phyloP scores from a whole-genome alignment of 2,797 vertebrate genomes.

The Columba guinea region DNA sequence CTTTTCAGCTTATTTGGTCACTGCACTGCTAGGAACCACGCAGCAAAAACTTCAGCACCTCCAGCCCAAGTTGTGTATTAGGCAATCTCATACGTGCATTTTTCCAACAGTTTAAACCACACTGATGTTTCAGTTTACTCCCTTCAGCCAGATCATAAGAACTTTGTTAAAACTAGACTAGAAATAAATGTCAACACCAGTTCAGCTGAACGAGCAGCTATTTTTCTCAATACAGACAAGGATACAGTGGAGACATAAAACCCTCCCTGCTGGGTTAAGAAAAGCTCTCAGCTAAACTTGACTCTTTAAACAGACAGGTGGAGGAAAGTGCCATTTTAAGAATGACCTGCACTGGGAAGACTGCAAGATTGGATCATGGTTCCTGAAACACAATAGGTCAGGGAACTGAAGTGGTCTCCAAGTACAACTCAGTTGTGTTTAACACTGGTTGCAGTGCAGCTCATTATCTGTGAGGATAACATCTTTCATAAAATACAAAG shows the following conservation, averaged over 20 bases:
- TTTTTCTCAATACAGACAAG: slow-evolving; percentile 33
- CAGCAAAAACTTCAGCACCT: neutral
- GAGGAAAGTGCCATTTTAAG: neutral
- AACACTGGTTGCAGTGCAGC: neutral
- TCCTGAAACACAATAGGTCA: slow-evolving; percentile 23
- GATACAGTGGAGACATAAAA: neutral
- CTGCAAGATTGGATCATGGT: slow-evolving; percentile 15
- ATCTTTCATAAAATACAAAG: neutral
- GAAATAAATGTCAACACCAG: neutral
- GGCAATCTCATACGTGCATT: neutral
- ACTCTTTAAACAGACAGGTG: neutral
- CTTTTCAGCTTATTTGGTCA: neutral
- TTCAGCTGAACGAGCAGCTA: slow-evolving; percentile 30
- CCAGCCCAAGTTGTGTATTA: neutral
- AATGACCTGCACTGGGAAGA: slow-evolving; percentile 6
- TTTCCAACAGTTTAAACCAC: neutral
- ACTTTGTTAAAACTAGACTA: neutral
- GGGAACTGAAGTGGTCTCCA: neutral
- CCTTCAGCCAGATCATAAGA: neutral
- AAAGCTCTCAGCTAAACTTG: slow-evolving; percentile 22
- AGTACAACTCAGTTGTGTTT: neutral
- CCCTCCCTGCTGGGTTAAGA: slow-evolving; percentile 27
- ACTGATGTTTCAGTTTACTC: slow-evolving; percentile 13
- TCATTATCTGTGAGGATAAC: neutral
- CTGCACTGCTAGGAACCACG: neutral